These are phyloP conservation scores for Altica lythri DNA, from an alignment of 2,888 invertebrate species.

Conservation along the genomic window DNA sequence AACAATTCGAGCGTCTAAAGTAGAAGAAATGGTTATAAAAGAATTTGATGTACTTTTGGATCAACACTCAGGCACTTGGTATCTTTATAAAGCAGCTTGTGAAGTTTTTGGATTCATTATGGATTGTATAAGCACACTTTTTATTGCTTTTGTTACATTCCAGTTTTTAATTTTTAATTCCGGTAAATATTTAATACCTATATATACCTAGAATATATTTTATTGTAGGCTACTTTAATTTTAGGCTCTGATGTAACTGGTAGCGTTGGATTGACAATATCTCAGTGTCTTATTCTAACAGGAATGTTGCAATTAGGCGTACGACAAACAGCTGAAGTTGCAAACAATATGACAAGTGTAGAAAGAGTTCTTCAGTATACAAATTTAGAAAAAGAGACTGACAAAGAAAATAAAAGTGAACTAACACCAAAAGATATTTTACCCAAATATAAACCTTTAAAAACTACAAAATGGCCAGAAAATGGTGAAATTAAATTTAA, in stretches of 20 bases:
- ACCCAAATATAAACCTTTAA: slow-evolving; percentile 55
- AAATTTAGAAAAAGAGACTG: slow-evolving; percentile 71
- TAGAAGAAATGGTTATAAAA: slow-evolving; percentile 71
- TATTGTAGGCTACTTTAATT: too few relatives aligned
- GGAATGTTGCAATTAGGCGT: slow-evolving; percentile 83
- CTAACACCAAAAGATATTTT: slow-evolving; percentile 17
- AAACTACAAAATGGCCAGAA: slow-evolving; percentile 66
- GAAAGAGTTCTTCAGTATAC: slow-evolving; percentile 82
- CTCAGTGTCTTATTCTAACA: slow-evolving; percentile 72
- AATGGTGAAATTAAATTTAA: slow-evolving; percentile 65
- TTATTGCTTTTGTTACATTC: slow-evolving; percentile 65
- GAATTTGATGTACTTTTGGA: slow-evolving; percentile 77
- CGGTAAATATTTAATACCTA: slow-evolving; percentile 60
- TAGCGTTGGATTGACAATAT: slow-evolving; percentile 72
- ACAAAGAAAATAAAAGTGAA: slow-evolving; percentile 15
- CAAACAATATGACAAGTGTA: slow-evolving; percentile 77
- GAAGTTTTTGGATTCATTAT: slow-evolving; percentile 69
- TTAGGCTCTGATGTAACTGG: slow-evolving; percentile 64
- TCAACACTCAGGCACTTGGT: slow-evolving; percentile 69
- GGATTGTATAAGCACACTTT: slow-evolving; percentile 65
- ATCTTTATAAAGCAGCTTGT: slow-evolving; percentile 63
- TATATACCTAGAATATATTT: too few relatives aligned
- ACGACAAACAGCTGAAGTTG: slow-evolving; percentile 76
- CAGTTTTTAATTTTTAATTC: slow-evolving; percentile 65
- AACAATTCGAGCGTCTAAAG: slow-evolving; percentile 80